Evolutionary conservation across 2,888 invertebrate species (phyloP), one percentile per base, ranked within the genome.

Genomic region (Orchesellides sinensis): DNA sequence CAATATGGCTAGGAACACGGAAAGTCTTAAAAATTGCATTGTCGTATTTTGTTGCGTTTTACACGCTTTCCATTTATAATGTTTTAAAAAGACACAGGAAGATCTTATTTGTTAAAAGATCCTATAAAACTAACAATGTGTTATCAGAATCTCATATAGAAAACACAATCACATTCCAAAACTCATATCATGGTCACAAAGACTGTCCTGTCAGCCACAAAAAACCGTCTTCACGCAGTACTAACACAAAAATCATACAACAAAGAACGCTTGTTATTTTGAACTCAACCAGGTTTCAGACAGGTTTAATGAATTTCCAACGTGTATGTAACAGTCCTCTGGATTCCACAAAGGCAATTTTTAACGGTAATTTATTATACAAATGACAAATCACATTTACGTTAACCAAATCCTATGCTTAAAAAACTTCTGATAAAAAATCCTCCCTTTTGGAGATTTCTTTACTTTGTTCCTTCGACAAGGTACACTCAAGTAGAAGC

Each of bases 11-110:
- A 83, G 77, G 56, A 77, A 59, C 77, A 77, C 70, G 66, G 70
- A 70, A 63, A 78, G 59, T 40, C 70, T 78, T 78, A 70, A 69
- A 78, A 69, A 78, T 78, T 78, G 78, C 78, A 78, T 78, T 78
- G 78, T 78, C 14, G 70, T 40, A 45, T 12, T 6, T 47, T 69
- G 21, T 63, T 19, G 14, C 17, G 32, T 19, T 3, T 27, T 63
- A 78, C 14, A 61, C 35, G 54, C 69, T 78, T 70, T 70, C 78
- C 78, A 78, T 78, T 78, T 61, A 63, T 23, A 17, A 32, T 29
- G 19, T 61, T 25, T 56, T 23, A 12, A 27, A 27, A 61, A 1
- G 19, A 52, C 12, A 8, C n/a, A 14, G 40, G n/a, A 10, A 8
- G 40, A 40, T 52, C 17, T 12, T n/a, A n/a, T n/a, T 52, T 21